Percentiles rank a stretch among this genome's conserved stretches.
Evolutionary conservation across 1,140 invertebrate species (phyloP).

Genomic region (Elymnias hypermnestra): DNA sequence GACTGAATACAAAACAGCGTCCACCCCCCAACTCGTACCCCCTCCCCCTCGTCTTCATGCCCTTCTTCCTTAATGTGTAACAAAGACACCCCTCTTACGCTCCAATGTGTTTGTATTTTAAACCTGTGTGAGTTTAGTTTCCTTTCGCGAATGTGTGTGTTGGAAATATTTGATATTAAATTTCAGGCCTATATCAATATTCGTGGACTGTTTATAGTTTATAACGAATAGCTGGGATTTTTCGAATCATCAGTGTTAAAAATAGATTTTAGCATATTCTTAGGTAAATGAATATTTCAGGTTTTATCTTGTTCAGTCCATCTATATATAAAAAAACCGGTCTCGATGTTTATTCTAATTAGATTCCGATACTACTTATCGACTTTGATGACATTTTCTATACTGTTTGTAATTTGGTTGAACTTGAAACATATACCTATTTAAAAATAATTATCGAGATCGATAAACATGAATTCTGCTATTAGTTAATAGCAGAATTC

Average conservation of each 20-base stretch:
- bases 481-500: too few species aligned
- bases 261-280: constrained; percentile 5
- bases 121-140: constrained; percentile 61
- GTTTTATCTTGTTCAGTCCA: too few species aligned
- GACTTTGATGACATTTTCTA: too few species aligned
- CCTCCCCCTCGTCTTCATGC: constrained; percentile 51
- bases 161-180: constrained; percentile 67
- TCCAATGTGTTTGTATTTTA: constrained; percentile 57
- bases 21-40: constrained; percentile 25
- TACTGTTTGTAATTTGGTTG: too few species aligned
- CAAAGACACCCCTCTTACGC: constrained; percentile 71
- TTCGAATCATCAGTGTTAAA: constrained; percentile 10
- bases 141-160: constrained; percentile 29
- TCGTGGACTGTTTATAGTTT: constrained; percentile 20
- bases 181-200: constrained; percentile 65
- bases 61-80: constrained; percentile 72
- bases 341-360: too few species aligned
- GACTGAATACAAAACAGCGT: constrained; percentile 64
- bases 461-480: too few species aligned
- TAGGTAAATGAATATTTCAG: background rate
- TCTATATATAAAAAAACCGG: too few species aligned
- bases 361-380: too few species aligned
- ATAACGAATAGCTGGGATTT: constrained; percentile 11
- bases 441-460: too few species aligned
- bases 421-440: too few species aligned